Evolutionary conservation across 2,888 invertebrate species (phyloP).

Genomic region (Melinaea marsaeus): DNA sequence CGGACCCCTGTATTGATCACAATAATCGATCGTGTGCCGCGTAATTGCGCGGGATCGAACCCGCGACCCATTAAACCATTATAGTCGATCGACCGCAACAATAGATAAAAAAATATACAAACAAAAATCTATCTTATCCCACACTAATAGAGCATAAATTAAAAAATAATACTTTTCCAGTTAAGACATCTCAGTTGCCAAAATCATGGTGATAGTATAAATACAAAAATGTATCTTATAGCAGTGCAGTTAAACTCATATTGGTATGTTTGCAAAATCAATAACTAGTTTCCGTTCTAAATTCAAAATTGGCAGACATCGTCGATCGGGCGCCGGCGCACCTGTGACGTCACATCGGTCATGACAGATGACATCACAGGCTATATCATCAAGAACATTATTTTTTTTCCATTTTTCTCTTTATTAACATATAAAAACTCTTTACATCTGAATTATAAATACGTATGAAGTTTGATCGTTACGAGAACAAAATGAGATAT

Average conservation of each 20-base stretch:
- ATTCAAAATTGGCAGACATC: slow-evolving; percentile 57
- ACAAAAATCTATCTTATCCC: slow-evolving; percentile 26
- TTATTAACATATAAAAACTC: too few relatives aligned
- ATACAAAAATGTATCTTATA: slow-evolving; percentile 13
- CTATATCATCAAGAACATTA: too few relatives aligned
- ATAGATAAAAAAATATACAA: slow-evolving; percentile 38
- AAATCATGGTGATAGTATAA: background rate
- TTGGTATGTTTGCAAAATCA: slow-evolving; percentile 21
- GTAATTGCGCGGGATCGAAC: slow-evolving; percentile 74
- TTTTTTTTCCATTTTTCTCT: too few relatives aligned
- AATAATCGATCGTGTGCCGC: slow-evolving; percentile 78
- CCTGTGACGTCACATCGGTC: slow-evolving; percentile 50
- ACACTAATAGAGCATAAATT: slow-evolving; percentile 18
- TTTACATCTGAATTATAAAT: too few relatives aligned
- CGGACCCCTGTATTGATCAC: slow-evolving; percentile 77
- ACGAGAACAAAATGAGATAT: too few relatives aligned
- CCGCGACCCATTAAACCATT: slow-evolving; percentile 76
- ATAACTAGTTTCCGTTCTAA: slow-evolving; percentile 41
- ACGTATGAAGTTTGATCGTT: too few relatives aligned
- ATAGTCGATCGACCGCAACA: slow-evolving; percentile 72
- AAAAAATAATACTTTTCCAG: slow-evolving; percentile 6
- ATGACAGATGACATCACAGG: slow-evolving; percentile 40
- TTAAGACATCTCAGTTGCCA: slow-evolving; percentile 11
- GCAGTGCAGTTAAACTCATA: slow-evolving; percentile 2
- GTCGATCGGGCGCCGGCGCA: slow-evolving; percentile 58